A percentile compares a stretch with the other conserved stretches of the same genome.
These are phyloP conservation scores for Lutraria lutraria DNA, from an alignment of 2,888 invertebrate genomes.

Conservation along the genomic window DNA sequence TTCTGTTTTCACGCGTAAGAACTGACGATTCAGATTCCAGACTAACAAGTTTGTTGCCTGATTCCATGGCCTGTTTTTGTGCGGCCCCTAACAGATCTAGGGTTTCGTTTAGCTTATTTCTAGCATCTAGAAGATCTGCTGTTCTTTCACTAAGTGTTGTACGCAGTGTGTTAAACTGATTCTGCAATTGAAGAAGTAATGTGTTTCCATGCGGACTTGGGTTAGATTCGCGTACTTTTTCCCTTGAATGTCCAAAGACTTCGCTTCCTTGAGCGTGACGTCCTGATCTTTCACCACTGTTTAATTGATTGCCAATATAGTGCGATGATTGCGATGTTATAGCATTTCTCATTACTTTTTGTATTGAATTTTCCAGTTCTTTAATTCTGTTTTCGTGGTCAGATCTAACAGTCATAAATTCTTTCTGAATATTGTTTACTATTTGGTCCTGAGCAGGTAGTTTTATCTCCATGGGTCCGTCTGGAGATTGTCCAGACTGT, in stretches of 20 bases:
- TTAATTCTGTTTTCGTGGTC: conserved; percentile 74
- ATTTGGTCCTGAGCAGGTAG: conserved; percentile 31
- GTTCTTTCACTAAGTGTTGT: conserved; percentile 71
- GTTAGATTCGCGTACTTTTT: neutral
- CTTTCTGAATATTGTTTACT: conserved; percentile 68
- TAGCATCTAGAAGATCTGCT: conserved; percentile 70
- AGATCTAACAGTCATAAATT: conserved; percentile 69
- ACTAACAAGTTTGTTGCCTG: conserved; percentile 73
- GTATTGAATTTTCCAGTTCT: conserved; percentile 73
- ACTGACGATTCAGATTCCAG: conserved; percentile 75
- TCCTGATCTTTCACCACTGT: neutral
- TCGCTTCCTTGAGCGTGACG: neutral
- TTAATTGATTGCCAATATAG: neutral
- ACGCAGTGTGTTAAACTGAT: conserved; percentile 76
- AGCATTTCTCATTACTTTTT: conserved; percentile 70
- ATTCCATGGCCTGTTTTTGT: conserved; percentile 73
- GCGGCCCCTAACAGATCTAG: conserved; percentile 67
- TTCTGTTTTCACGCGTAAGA: conserved; percentile 77
- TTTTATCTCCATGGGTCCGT: conserved; percentile 6
- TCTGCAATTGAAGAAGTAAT: conserved; percentile 70
- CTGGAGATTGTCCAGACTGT: neutral
- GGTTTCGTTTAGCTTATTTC: conserved; percentile 78
- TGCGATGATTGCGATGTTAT: conserved; percentile 39
- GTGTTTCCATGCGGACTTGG: conserved; percentile 57
- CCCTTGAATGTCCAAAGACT: neutral